Evolutionary conservation across 2,888 invertebrate genomes (phyloP).

Genomic region (Pheosia gnoma): DNA sequence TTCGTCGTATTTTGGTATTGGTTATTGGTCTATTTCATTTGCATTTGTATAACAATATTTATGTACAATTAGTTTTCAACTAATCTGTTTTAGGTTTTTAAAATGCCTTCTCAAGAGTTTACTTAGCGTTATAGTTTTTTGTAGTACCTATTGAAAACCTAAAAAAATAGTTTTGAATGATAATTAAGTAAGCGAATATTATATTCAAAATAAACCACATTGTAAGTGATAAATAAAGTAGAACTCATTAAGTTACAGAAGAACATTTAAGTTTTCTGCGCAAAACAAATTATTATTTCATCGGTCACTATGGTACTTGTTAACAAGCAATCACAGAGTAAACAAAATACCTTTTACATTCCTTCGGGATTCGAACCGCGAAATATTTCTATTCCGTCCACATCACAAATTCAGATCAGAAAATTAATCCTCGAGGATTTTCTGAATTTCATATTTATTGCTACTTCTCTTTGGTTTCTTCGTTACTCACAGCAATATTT

Average conservation of each 20-base stretch:
- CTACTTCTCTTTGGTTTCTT: conserved; percentile 7
- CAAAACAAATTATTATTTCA: conserved; percentile 6
- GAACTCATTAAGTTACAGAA: too few relatives aligned
- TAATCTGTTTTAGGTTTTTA: too few relatives aligned
- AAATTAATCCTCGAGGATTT: conserved; percentile 42
- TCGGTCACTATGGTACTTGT: conserved; percentile 12
- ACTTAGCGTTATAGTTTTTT: too few relatives aligned
- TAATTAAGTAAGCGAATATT: too few relatives aligned
- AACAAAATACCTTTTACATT: conserved; percentile 20
- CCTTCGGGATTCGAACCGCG: conserved; percentile 18
- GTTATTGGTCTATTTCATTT: too few relatives aligned
- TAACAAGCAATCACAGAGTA: conserved; percentile 18
- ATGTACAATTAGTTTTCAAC: too few relatives aligned
- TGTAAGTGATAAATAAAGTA: too few relatives aligned
- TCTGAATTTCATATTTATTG: conserved; percentile 42
- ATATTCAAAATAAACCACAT: too few relatives aligned
- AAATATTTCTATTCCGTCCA: conserved; percentile 26
- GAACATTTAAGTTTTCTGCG: neutral
- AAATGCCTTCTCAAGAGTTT: too few relatives aligned
- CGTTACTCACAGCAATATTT: conserved; percentile 24
- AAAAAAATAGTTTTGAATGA: too few relatives aligned
- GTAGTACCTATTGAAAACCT: too few relatives aligned
- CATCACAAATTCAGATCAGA: conserved; percentile 39
- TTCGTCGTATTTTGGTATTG: neutral
- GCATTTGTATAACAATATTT: too few relatives aligned